Evolutionary conservation across 53 echinoderm and acorn worm species (phyloP).

Genomic region (Henricia sp.): DNA sequence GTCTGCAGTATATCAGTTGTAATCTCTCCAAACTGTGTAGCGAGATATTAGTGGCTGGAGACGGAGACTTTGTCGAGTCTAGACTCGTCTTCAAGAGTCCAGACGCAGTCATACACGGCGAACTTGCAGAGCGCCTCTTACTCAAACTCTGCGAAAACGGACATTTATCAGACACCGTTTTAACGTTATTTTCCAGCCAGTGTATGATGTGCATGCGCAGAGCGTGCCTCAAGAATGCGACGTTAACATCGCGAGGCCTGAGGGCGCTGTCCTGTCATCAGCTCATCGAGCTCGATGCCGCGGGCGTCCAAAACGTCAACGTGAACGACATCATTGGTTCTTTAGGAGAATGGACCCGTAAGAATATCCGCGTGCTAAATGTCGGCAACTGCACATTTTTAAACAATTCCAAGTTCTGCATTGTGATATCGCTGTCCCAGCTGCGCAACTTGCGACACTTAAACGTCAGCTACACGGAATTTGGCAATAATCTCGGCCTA

Average conservation of each 20-base stretch:
- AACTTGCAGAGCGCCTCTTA: constrained; percentile 81
- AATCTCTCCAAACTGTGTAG: constrained; percentile 77
- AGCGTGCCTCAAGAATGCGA: constrained; percentile 77
- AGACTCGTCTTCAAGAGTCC: constrained; percentile 77
- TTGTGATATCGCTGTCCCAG: constrained; percentile 93
- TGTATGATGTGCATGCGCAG: constrained; percentile 74
- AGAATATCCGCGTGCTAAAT: constrained; percentile 78
- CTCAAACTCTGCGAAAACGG: constrained; percentile 69
- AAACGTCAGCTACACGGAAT: constrained; percentile 97
- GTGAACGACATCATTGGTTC: constrained; percentile 97
- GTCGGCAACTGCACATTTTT: constrained; percentile 91
- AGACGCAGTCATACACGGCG: constrained; percentile 77
- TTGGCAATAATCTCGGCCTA: constrained; percentile 89
- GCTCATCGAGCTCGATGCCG: constrained; percentile 85
- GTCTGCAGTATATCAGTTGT: constrained; percentile 82
- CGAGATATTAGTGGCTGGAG: constrained; percentile 61
- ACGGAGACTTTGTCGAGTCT: constrained; percentile 74
- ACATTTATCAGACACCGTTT: constrained; percentile 69
- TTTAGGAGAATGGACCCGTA: constrained; percentile 92
- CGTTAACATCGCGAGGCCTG: constrained; percentile 78
- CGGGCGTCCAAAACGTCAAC: constrained; percentile 82
- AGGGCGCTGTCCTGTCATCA: constrained; percentile 86
- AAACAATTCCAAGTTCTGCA: constrained; percentile 96
- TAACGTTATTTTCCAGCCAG: constrained; percentile 85
- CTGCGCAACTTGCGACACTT: constrained; percentile 81